A percentile compares a stretch with the other conserved stretches of the same genome.
Evolutionary conservation across 1,140 invertebrate species (phyloP).

Genomic region (Ostrea denselamellosa): DNA sequence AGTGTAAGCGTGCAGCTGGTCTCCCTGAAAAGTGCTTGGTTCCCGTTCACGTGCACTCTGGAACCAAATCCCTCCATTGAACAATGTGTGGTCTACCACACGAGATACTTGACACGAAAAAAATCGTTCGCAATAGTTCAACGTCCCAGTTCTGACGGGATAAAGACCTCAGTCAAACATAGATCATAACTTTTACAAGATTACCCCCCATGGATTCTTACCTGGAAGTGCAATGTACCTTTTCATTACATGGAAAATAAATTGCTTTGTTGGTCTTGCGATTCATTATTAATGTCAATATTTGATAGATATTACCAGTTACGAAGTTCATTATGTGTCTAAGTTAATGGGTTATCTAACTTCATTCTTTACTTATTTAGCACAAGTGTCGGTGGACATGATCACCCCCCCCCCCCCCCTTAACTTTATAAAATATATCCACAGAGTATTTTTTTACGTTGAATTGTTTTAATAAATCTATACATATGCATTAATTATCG

Average conservation of each 20-base stretch:
- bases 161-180: not conserved
- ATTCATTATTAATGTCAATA: not conserved
- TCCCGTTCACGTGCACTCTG: not conserved
- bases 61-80: not conserved
- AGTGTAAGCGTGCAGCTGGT: too few relatives aligned
- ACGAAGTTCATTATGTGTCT: not conserved
- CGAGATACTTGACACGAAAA: not conserved
- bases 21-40: not conserved
- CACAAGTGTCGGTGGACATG: not conserved
- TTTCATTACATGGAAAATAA: conserved; percentile 3
- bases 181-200: not conserved
- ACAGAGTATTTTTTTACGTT: too few relatives aligned
- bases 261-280: not conserved
- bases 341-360: not conserved
- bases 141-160: not conserved
- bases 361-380: not conserved
- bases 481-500: too few relatives aligned
- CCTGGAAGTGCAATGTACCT: conserved; percentile 17
- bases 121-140: not conserved
- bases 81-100: conserved; percentile 20
- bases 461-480: too few relatives aligned
- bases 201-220: not conserved
- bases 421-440: too few relatives aligned
- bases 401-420: too few relatives aligned
- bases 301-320: conserved; percentile 4